Base-by-base conservation (phyloP, 2,888 invertebrate genomes). In the Drosophila emarginata region DNA sequence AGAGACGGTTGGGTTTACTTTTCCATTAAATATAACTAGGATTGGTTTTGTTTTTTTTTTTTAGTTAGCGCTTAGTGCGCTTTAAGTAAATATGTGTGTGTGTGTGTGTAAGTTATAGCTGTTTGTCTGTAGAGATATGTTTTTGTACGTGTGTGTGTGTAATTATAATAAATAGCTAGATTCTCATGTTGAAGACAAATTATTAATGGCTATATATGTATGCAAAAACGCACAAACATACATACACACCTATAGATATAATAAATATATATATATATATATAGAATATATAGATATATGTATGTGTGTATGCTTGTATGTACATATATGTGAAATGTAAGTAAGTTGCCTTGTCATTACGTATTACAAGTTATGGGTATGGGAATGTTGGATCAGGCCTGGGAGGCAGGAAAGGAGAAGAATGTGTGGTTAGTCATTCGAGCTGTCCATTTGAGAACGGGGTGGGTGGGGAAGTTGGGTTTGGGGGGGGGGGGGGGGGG, bases 181-280 rank as follows among this genome's bases (percentile, higher is more conserved):
- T 84, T 87, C 74, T 73, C 78, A 69, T 86, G 72, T 78, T 45
- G 15, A 45, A 83, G 83, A 83, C 78, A 79, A 86, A 78, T 82
- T 32, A 85, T 77, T 82, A 78, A 86, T 80, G 66, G 65, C 80
- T 84, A 78, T 71, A 72, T 67, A 76, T 84, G 76, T 71, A 72
- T 67, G 78, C 66, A 70, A 71, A 73, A 67, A 61, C 64, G 61
- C 36, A 61, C 52, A 54, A 52, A 50, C 28, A 45, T 28, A 60
- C 37, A 54, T 9, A 32, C 54, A 18, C 26, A 51, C 15, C 54
- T n/a, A 15, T 37, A 58, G 23, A 28, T 18, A n/a, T n/a, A n/a
- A 15, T 45, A 36, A 4, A 18, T 77, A 32, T 37, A 26, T 59
- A 14, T 56, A 26, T 65, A 60, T 57, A 54, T 53, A 56, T 26